Base-by-base conservation (phyloP, 2,113 vertebrate species). In the Pomatostomus ruficeps region DNA sequence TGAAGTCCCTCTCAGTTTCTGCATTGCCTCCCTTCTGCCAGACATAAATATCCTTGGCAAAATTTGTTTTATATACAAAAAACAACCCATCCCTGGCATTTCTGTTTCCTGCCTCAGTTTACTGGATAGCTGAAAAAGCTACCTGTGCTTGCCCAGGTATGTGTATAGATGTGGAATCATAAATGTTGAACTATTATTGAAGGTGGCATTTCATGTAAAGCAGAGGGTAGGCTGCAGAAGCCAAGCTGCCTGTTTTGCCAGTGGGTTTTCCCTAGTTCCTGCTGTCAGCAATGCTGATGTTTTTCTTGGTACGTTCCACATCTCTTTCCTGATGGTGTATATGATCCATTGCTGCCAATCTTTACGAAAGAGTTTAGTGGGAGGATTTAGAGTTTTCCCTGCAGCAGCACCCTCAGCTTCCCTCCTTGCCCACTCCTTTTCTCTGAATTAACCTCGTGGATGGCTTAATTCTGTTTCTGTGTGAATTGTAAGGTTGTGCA, bases 1-100 rank as follows among this genome's bases (percentile, higher is more conserved):
- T 51, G 75, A 52, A 95, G 46, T 95, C 25, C n/a, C 67, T 55
- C 91, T 89, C n/a, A 73, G 61, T 96, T 97, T 96, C 58, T 85
- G 35, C 49, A 55, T 42, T 82, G 42, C 86, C 38, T 97, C 43
- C 21, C 86, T 82, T 80, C 58, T 1, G 4, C 46, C 63, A 88
- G 63, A 91, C 38, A 35, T 73, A 75, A 96, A 86, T 36, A 74
- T 91, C 79, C 59, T 91, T 92, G 76, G 67, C 73, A 79, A 95
- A 95, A 94, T 95, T 93, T 95, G 79, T 72, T 84, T 52, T 25
- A 46, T 48, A n/a, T 58, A 78, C 49, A 49, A 61, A 89, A 49
- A 10, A 0, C 57, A 88, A 24, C 31, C 31, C 43, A 43, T 65
- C 22, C 46, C 81, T 76, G 45, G 68, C 57, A n/a, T 42, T 85